phyloP scores from a whole-genome alignment of 2,888 invertebrate genomes.

The Harmothoe impar region DNA sequence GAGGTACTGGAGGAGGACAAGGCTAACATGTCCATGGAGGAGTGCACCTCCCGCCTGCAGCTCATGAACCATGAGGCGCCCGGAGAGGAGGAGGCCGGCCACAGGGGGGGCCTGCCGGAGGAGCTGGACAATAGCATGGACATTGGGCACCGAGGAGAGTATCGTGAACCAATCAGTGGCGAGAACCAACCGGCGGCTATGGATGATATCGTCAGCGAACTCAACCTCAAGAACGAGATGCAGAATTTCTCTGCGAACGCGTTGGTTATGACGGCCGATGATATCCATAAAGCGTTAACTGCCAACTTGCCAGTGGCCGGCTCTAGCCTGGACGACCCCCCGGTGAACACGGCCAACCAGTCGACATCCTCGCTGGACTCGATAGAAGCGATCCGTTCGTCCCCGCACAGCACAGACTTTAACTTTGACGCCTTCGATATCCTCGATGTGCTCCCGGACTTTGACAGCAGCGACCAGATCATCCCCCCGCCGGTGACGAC shows the following conservation, averaged over 20 bases:
- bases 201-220: slow-evolving; percentile 55
- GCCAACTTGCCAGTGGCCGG: slow-evolving; percentile 90
- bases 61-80: neutral
- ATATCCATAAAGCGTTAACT: slow-evolving; percentile 94
- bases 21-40: slow-evolving; percentile 21
- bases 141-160: neutral
- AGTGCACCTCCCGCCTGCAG: slow-evolving; percentile 2
- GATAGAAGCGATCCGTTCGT: slow-evolving; percentile 61
- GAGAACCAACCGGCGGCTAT: neutral
- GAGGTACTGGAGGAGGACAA: slow-evolving; percentile 30
- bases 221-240: slow-evolving; percentile 61
- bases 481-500: neutral
- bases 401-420: slow-evolving; percentile 75
- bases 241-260: slow-evolving; percentile 35
- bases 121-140: slow-evolving; percentile 31
- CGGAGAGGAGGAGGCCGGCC: neutral
- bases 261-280: slow-evolving; percentile 85
- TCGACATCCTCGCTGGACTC: slow-evolving; percentile 45
- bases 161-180: neutral
- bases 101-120: neutral
- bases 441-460: slow-evolving; percentile 75
- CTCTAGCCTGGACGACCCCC: neutral
- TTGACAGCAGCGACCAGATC: slow-evolving; percentile 70
- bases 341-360: neutral
- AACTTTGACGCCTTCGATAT: slow-evolving; percentile 78